Conservation (phyloP, 2,797 vertebrate genomes). For the Karalla daura region DNA sequence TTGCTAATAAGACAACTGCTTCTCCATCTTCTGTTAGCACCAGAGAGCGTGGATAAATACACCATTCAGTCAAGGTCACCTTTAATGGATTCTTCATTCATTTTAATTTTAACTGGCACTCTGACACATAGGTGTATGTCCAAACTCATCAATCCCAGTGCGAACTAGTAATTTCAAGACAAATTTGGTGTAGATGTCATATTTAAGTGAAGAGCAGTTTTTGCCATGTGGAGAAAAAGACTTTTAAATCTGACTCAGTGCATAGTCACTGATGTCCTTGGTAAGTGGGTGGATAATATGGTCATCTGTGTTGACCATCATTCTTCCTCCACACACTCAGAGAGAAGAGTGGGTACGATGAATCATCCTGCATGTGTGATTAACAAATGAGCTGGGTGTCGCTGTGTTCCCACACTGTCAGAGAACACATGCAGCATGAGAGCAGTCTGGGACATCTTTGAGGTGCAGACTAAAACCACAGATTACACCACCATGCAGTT, state of each 20-base stretch:
- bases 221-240: not conserved
- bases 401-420: constrained; percentile 58
- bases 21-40: too few species aligned
- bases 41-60: too few species aligned
- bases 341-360: constrained; percentile 60
- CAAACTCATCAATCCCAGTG: too few species aligned
- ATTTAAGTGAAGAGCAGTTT: constrained; percentile 3
- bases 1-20: too few species aligned
- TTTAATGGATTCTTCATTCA: too few species aligned
- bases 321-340: constrained; percentile 50
- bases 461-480: not conserved
- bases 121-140: too few species aligned
- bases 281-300: constrained; percentile 53
- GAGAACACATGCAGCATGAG: constrained; percentile 19
- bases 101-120: too few species aligned
- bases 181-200: not conserved
- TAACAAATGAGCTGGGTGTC: constrained; percentile 50
- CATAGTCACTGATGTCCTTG: not conserved
- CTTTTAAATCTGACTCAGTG: not conserved
- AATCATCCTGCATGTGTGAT: constrained; percentile 68
- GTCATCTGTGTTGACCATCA: constrained; percentile 44
- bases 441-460: constrained; percentile 15
- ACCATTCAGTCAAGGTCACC: too few species aligned
- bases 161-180: too few species aligned
- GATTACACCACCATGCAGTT: not conserved